Percentiles rank a stretch among this genome's conserved stretches.
phyloP scores from a whole-genome alignment of 2,797 vertebrate genomes.

The Poeciliopsis turneri region DNA sequence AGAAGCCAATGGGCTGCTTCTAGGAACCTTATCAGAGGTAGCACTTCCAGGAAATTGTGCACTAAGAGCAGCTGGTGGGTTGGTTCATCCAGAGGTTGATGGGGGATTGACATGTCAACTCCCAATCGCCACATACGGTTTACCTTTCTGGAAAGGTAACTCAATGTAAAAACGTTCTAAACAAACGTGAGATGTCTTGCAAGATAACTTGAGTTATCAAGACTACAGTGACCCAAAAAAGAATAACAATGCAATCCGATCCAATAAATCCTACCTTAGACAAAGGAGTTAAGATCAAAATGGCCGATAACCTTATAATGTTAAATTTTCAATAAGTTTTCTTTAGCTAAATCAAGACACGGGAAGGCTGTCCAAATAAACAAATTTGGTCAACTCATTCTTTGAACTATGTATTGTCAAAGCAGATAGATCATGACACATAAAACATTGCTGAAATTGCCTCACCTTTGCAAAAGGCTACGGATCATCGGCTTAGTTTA shows the following conservation, averaged over 20 bases:
- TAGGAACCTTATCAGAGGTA: slow-evolving; percentile 70
- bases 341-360: background rate
- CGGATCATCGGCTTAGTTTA: background rate
- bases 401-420: background rate
- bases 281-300: background rate
- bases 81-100: slow-evolving; percentile 67
- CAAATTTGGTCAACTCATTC: background rate
- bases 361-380: background rate
- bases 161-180: slow-evolving; percentile 12
- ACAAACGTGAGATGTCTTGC: slow-evolving; percentile 16
- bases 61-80: slow-evolving; percentile 48
- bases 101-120: slow-evolving; percentile 35
- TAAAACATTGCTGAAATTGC: background rate
- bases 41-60: slow-evolving; percentile 74
- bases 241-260: background rate
- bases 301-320: background rate
- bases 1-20: slow-evolving; percentile 66
- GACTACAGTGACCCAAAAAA: background rate
- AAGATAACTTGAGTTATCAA: slow-evolving; percentile 31
- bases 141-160: slow-evolving; percentile 18
- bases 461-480: background rate
- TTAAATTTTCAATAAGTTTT: background rate
- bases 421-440: background rate
- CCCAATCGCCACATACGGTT: slow-evolving; percentile 22
- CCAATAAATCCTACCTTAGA: background rate